Evolutionary conservation across 2,797 vertebrate species (phyloP), one percentile per base, ranked within the genome.

Genomic region (Trachops cirrhosus): DNA sequence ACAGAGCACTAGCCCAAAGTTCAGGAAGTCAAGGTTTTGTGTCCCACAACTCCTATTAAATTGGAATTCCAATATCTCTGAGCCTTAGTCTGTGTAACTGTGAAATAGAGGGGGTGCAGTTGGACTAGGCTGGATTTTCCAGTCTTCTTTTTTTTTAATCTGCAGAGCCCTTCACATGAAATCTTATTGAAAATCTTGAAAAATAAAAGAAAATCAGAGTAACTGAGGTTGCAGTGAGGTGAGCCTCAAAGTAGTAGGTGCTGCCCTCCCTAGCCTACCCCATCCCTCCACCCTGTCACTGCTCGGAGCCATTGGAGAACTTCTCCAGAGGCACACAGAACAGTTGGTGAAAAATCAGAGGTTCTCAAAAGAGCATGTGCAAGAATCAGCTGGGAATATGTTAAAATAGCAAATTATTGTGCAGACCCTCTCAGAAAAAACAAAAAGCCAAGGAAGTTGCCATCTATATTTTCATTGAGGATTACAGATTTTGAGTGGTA

Each of bases 401-500:
- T 50, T 74, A 9, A 85, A 68, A 80, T 19, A 85, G 46, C 5
- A 78, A 59, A 91, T 87, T 39, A 71, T 41, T 54, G 12, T 37
- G 24, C 37, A 70, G 39, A 48, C 12, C 11, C 32, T 44, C 29
- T 37, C 11, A 78, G 50, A 74, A 48, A 48, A 83, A 86, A 48
- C 9, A 39, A 85, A 84, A 92, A 74, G 57, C 3, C 14, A 19
- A 73, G 52, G 9, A 73, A 78, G 59, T 95, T 77, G 26, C 32
- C 83, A 68, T 91, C 71, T 67, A 21, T n/a, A 26, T 79, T 91
- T 86, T 84, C 73, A 78, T 26, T 78, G 57, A 91, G 29, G 62
- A 84, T 50, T 37, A 84, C 14, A 64, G 37, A 77, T 83, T 32
- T 6, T 37, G 70, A 95, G 64, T 29, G 21, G 12, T 34, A 57